phyloP scores from a whole-genome alignment of 2,113 vertebrate species.

The Sylvietta virens region DNA sequence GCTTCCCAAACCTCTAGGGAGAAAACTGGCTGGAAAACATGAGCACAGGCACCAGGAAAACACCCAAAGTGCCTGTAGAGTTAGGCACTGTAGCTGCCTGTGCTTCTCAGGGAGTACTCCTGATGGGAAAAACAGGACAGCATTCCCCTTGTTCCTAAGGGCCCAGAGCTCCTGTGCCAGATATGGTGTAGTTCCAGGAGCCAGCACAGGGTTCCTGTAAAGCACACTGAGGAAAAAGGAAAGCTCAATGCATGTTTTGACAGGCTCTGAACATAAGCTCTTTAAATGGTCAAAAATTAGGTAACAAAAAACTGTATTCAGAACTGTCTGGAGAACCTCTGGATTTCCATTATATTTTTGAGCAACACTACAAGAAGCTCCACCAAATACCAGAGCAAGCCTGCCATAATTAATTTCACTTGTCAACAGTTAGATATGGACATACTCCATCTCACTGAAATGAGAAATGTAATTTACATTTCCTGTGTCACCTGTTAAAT shows the following conservation, averaged over 20 bases:
- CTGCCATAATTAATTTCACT: background rate
- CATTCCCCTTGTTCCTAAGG: no score
- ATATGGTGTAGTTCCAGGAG: accelerated
- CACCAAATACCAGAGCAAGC: background rate
- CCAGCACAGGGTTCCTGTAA: background rate
- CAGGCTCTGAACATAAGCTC: background rate
- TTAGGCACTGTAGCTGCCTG: accelerated
- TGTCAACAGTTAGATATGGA: background rate
- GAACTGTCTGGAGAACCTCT: background rate
- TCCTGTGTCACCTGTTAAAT: background rate
- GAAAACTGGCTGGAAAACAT: background rate
- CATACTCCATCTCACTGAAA: background rate
- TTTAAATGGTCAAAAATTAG: background rate
- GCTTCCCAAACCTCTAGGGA: background rate
- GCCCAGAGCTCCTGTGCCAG: background rate
- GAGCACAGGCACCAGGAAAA: background rate
- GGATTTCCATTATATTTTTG: background rate
- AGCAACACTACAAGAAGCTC: background rate
- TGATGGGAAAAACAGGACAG: background rate
- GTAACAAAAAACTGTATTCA: background rate
- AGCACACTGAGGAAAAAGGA: background rate
- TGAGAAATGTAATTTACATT: background rate
- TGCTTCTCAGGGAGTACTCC: accelerated
- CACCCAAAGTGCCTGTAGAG: accelerated
- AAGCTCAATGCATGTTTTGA: background rate